Conservation (phyloP, 2,888 invertebrate species). For the Parnassius apollo region DNA sequence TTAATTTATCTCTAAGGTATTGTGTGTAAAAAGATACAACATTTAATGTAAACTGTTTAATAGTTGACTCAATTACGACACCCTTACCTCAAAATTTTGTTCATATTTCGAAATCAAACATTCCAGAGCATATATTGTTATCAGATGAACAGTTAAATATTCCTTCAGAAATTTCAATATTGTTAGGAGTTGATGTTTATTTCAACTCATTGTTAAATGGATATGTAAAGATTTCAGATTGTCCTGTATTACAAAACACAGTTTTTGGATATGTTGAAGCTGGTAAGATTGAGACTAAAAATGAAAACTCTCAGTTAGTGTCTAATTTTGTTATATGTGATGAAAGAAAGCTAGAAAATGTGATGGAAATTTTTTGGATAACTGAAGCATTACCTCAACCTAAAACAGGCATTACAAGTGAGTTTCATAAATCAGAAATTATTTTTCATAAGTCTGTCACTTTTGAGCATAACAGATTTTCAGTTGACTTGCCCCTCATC, state of each 20-base stretch:
- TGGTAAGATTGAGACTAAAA: background rate
- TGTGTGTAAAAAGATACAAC: background rate
- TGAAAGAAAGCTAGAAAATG: constrained; percentile 27
- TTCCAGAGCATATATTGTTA: too few species aligned
- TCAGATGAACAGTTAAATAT: too few species aligned
- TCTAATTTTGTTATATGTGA: constrained; percentile 24
- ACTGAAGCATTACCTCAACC: constrained; percentile 29
- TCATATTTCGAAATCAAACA: too few species aligned
- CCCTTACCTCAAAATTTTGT: too few species aligned
- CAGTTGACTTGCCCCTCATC: constrained; percentile 24
- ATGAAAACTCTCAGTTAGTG: constrained; percentile 10
- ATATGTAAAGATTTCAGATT: too few species aligned
- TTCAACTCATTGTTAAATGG: too few species aligned
- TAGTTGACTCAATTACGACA: too few species aligned
- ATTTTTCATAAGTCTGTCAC: constrained; percentile 19
- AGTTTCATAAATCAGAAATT: constrained; percentile 23
- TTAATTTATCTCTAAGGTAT: background rate
- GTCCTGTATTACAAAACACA: background rate
- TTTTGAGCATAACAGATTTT: constrained; percentile 24
- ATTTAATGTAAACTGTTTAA: constrained; percentile 1
- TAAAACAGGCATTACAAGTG: background rate
- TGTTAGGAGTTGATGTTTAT: too few species aligned
- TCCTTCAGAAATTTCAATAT: too few species aligned
- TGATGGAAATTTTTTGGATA: constrained; percentile 34
- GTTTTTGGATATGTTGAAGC: background rate